Conservation (phyloP, 1,140 invertebrate genomes). For the Charaxes varanes region DNA sequence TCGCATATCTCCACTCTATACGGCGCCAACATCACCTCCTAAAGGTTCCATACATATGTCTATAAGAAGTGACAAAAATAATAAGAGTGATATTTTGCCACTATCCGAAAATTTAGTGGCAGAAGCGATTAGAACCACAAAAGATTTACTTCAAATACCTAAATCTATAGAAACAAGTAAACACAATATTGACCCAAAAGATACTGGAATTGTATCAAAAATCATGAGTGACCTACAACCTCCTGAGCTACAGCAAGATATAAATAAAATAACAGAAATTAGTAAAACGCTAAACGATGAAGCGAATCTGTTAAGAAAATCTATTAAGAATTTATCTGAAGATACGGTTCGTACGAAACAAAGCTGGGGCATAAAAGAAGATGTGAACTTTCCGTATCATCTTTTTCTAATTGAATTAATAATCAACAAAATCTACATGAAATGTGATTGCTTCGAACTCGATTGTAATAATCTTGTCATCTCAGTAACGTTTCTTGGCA, state of each 20-base stretch:
- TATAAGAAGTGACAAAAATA: slow-evolving; percentile 19
- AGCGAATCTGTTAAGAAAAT: slow-evolving; percentile 52
- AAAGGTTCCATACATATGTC: slow-evolving; percentile 19
- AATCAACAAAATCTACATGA: slow-evolving; percentile 64
- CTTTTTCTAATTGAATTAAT: slow-evolving; percentile 61
- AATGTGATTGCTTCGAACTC: slow-evolving; percentile 62
- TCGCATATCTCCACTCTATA: slow-evolving; percentile 1
- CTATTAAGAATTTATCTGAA: slow-evolving; percentile 47
- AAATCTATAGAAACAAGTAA: neutral
- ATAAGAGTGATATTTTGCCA: slow-evolving; percentile 6
- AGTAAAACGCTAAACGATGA: slow-evolving; percentile 53
- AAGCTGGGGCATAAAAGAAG: slow-evolving; percentile 23
- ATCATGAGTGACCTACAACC: slow-evolving; percentile 16
- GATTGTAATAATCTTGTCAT: slow-evolving; percentile 57
- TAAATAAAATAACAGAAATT: slow-evolving; percentile 57
- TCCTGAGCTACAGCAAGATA: slow-evolving; percentile 36
- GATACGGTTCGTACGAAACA: slow-evolving; percentile 49
- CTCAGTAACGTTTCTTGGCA: slow-evolving; percentile 50
- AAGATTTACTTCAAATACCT: neutral
- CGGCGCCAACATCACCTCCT: slow-evolving; percentile 11
- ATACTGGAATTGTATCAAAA: neutral
- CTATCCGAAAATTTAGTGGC: neutral
- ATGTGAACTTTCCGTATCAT: slow-evolving; percentile 59
- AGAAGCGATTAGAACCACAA: slow-evolving; percentile 4
- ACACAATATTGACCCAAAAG: neutral